Evolutionary conservation across 2,888 invertebrate genomes (phyloP).

Genomic region (Pterostichus madidus): DNA sequence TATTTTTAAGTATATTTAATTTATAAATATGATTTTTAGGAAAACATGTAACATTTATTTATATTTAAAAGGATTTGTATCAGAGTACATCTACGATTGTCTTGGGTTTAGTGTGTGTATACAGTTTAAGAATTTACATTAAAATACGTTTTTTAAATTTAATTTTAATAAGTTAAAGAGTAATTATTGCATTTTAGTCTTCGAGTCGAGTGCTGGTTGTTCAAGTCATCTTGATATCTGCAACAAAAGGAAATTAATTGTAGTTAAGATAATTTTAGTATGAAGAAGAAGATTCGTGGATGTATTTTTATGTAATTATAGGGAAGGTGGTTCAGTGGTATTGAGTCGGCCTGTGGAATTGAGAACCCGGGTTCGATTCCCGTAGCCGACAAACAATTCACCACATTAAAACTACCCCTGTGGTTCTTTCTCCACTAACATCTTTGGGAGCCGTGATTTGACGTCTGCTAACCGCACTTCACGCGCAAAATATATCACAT

Average conservation of each 20-base stretch:
- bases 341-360: too few species aligned
- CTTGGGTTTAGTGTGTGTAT: constrained; percentile 38
- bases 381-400: too few species aligned
- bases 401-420: too few species aligned
- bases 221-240: constrained; percentile 62
- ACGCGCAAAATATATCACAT: too few species aligned
- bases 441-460: too few species aligned
- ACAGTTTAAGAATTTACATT: constrained; percentile 39
- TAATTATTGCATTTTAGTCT: constrained; percentile 66
- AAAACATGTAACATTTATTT: constrained; percentile 66
- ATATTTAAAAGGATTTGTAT: constrained; percentile 37
- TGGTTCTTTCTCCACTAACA: too few species aligned
- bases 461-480: too few species aligned
- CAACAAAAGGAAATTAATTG: constrained; percentile 9
- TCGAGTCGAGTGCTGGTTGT: constrained; percentile 25
- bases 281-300: too few species aligned
- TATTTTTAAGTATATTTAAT: constrained; percentile 9
- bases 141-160: constrained; percentile 21
- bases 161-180: constrained; percentile 6
- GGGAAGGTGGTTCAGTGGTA: too few species aligned
- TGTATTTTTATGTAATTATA: too few species aligned
- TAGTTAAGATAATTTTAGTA: too few species aligned
- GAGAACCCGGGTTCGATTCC: too few species aligned
- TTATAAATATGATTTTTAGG: constrained; percentile 47
- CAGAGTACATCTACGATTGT: constrained; percentile 49